phyloP scores from a whole-genome alignment of 1,140 invertebrate species.

The Octopus bimaculoides region DNA sequence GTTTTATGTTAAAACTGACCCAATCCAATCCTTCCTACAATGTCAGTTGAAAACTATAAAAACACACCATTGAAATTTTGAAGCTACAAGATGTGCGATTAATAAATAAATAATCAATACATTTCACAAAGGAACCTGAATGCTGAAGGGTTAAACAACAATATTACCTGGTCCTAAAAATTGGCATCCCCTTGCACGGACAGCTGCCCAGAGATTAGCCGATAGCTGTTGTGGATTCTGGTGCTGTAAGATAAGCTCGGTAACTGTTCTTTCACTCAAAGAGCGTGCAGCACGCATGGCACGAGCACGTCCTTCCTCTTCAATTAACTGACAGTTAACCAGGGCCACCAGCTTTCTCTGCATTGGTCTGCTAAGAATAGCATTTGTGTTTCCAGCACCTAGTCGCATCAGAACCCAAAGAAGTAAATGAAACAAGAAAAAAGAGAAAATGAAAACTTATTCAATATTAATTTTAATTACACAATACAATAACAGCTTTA shows the following conservation, averaged over 20 bases:
- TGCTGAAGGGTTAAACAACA: too few species aligned
- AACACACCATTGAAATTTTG: too few species aligned
- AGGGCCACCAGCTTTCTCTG: conserved; percentile 90
- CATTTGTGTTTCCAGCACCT: conserved; percentile 13
- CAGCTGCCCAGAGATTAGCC: conserved; percentile 94
- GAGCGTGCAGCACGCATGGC: conserved; percentile 78
- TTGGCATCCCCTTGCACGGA: conserved; percentile 93
- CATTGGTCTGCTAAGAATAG: conserved; percentile 81
- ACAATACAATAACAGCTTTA: background rate
- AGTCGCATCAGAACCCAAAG: background rate
- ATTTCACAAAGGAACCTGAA: too few species aligned
- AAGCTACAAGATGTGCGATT: too few species aligned
- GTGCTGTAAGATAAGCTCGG: conserved; percentile 91
- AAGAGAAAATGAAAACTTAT: background rate
- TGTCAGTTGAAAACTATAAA: too few species aligned
- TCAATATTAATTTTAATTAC: background rate
- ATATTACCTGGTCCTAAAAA: conserved; percentile 87
- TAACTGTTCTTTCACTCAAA: conserved; percentile 89
- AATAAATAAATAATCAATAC: too few species aligned
- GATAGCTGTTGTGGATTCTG: conserved; percentile 90
- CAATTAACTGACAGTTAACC: conserved; percentile 87
- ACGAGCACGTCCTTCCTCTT: conserved; percentile 76
- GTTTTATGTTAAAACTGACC: too few species aligned
- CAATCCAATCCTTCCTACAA: too few species aligned
- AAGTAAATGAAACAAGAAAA: background rate